A percentile compares a stretch with the other conserved stretches of the same genome.
Evolutionary conservation across 2,888 invertebrate genomes (phyloP).

Genomic region (Athalia cordata): DNA sequence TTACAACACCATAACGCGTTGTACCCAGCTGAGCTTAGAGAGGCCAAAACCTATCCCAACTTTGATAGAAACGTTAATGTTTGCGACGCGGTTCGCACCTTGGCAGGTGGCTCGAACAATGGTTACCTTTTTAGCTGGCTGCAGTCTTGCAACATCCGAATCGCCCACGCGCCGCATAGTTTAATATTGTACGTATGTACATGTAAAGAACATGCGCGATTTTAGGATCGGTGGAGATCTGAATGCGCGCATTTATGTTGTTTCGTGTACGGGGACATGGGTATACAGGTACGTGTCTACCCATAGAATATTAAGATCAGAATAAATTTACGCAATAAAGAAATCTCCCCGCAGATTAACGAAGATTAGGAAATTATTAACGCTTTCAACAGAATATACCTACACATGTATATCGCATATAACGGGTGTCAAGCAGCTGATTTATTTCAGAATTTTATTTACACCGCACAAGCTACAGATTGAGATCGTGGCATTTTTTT

Average conservation of each 20-base stretch:
- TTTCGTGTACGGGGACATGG: too few relatives aligned
- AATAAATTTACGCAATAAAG: slow-evolving; percentile 43
- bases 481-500: neutral
- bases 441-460: slow-evolving; percentile 28
- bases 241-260: neutral
- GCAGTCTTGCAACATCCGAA: slow-evolving; percentile 47
- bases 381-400: neutral
- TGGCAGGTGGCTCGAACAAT: slow-evolving; percentile 61
- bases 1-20: neutral
- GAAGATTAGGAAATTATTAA: slow-evolving; percentile 30
- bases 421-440: slow-evolving; percentile 28
- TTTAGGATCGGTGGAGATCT: neutral
- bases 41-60: neutral
- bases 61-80: slow-evolving; percentile 61
- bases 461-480: neutral
- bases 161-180: slow-evolving; percentile 58
- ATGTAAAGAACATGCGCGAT: neutral
- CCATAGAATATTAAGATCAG: slow-evolving; percentile 15
- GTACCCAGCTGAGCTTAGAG: neutral
- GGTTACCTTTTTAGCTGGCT: slow-evolving; percentile 58
- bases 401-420: slow-evolving; percentile 2
- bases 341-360: slow-evolving; percentile 29
- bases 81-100: slow-evolving; percentile 60
- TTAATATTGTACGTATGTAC: neutral
- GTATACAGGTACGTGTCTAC: slow-evolving; percentile 8